Conservation (phyloP, 2,888 invertebrate genomes). For the Stramonita haemastoma region DNA sequence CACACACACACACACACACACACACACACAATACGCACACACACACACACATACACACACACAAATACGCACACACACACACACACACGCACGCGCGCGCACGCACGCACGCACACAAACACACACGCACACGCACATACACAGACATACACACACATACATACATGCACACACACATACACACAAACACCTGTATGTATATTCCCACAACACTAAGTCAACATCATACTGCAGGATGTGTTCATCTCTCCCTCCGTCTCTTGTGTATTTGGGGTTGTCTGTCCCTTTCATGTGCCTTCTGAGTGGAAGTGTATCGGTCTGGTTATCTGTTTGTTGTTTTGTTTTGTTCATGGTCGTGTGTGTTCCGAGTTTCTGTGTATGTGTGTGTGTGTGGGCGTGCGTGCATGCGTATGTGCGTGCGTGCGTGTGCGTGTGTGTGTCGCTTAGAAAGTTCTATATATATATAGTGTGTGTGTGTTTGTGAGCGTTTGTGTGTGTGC, state of each 20-base stretch:
- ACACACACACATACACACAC: background rate
- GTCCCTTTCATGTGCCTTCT: too few relatives aligned
- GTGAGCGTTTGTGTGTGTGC: background rate
- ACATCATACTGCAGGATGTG: too few relatives aligned
- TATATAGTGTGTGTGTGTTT: background rate
- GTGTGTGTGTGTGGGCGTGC: background rate
- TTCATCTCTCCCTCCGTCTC: too few relatives aligned
- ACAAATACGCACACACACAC: background rate
- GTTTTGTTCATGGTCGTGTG: too few relatives aligned
- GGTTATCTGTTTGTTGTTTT: too few relatives aligned
- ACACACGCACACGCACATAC: background rate
- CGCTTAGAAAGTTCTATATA: too few relatives aligned
- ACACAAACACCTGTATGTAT: background rate
- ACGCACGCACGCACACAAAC: background rate
- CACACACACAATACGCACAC: background rate
- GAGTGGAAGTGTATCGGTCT: too few relatives aligned
- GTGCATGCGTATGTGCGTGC: background rate
- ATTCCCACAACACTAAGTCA: too few relatives aligned
- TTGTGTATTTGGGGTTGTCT: too few relatives aligned
- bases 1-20: conserved; percentile 1
- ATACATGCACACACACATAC: background rate
- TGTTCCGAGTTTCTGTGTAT: background rate
- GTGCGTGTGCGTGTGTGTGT: background rate
- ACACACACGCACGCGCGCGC: conserved; percentile 1
- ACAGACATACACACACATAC: background rate